Evolutionary conservation across 2,113 vertebrate species (phyloP), one percentile per base, ranked within the genome.

Genomic region (Pollimyrus isidori): DNA sequence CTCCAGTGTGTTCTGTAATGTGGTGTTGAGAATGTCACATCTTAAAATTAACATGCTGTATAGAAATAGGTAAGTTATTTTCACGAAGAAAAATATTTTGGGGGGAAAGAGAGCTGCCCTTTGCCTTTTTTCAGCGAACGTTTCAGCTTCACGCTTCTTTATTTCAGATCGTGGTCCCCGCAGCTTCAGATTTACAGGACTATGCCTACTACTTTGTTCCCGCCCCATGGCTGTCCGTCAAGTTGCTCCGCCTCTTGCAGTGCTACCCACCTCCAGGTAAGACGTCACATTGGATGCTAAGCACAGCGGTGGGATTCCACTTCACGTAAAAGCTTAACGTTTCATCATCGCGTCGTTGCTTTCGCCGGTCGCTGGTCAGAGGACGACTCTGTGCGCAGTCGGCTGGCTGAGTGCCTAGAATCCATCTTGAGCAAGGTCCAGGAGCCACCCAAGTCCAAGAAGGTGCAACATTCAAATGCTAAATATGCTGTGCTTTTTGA

Each of bases 121-220:
- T 30, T 76, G 11, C 69, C 5, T 35, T 76, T 73, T 76, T 76
- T 4, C 30, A 35, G 69, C 69, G 17, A 76, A 39, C 35, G 26
- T 7, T 56, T 39, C 11, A 21, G 85, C 48, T 52, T 48, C 46
- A 6, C 26, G 3, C 5, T 76, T 62, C 4, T 17, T 9, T 1
- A 1, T 53, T 73, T 53, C 91, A 98, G 97, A 98, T 98, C 1
- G 97, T 98, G 76, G 97, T 97, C 1, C 98, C 97, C 0, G 97
- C 97, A 65, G 98, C 97, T 93, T 97, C 97, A 0, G 97, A 98
- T 91, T 95, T 98, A 50, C 97, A 98, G 94, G 97, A 97, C 90
- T 98, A 98, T 92, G 98, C 97, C 3, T 98, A 98, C 92, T 98
- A 98, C 93, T 98, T 98, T 23, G 97, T 98, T 26, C 97, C 97